Conservation (phyloP, 2,797 vertebrate species). For the Enteromius anoplus region DNA sequence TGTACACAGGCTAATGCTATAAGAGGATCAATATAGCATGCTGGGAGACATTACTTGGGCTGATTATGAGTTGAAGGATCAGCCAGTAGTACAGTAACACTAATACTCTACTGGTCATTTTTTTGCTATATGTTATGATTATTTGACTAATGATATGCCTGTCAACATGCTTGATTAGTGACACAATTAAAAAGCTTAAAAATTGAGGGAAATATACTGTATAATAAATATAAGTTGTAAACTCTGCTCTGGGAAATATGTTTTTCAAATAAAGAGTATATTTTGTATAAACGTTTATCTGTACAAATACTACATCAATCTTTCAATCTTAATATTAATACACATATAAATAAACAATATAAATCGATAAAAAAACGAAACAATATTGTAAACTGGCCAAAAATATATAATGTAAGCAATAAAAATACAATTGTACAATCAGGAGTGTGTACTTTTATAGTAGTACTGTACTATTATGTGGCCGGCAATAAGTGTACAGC, state of each 20-base stretch:
- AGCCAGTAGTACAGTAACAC: neutral
- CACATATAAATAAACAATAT: too few relatives aligned
- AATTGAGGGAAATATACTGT: neutral
- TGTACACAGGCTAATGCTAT: neutral
- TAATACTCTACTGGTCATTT: neutral
- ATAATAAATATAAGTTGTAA: neutral
- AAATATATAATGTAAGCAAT: neutral
- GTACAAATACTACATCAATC: neutral
- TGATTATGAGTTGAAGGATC: neutral
- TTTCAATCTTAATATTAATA: neutral
- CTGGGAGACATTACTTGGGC: neutral
- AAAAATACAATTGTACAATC: neutral
- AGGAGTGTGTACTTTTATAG: neutral
- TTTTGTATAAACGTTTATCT: neutral
- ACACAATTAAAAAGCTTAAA: neutral
- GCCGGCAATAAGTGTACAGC: neutral
- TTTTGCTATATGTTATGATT: neutral
- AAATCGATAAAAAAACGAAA: too few relatives aligned
- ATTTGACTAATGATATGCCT: neutral
- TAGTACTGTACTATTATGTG: neutral
- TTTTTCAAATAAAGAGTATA: neutral
- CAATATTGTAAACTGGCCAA: too few relatives aligned
- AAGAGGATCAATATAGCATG: conserved; percentile 7
- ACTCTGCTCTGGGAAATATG: too few relatives aligned
- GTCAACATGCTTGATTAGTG: neutral